phyloP scores from a whole-genome alignment of 2,797 vertebrate species.

The Cyclura pinguis region DNA sequence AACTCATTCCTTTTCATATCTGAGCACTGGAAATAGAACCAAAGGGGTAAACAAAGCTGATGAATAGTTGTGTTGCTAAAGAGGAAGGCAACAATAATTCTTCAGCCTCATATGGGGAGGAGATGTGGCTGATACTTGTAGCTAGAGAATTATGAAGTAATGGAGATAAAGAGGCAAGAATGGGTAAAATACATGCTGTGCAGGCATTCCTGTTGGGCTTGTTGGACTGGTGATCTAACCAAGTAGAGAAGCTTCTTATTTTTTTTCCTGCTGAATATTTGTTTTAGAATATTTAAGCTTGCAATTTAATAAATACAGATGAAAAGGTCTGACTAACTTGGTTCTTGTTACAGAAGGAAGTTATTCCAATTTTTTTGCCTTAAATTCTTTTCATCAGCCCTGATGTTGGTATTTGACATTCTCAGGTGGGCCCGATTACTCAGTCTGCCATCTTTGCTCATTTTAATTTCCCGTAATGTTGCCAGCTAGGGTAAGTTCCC shows the following conservation, averaged over 20 bases:
- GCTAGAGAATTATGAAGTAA: neutral
- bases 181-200: neutral
- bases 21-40: constrained; percentile 20
- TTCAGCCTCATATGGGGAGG: neutral
- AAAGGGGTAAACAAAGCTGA: constrained; percentile 40
- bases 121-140: neutral
- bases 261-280: neutral
- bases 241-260: too few relatives aligned
- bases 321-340: too few relatives aligned
- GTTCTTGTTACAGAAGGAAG: neutral
- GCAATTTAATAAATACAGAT: too few relatives aligned
- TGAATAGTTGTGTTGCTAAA: neutral
- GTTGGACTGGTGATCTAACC: neutral
- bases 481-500: too few relatives aligned
- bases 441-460: neutral
- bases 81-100: neutral
- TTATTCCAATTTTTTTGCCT: neutral
- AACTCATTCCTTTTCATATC: constrained; percentile 44
- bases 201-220: neutral
- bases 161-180: neutral
- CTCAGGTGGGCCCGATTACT: too few relatives aligned
- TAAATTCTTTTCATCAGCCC: too few relatives aligned
- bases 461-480: neutral
- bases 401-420: too few relatives aligned
- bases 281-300: too few relatives aligned